phyloP scores from a whole-genome alignment of 2,113 vertebrate species.

The Burhinus bistriatus region DNA sequence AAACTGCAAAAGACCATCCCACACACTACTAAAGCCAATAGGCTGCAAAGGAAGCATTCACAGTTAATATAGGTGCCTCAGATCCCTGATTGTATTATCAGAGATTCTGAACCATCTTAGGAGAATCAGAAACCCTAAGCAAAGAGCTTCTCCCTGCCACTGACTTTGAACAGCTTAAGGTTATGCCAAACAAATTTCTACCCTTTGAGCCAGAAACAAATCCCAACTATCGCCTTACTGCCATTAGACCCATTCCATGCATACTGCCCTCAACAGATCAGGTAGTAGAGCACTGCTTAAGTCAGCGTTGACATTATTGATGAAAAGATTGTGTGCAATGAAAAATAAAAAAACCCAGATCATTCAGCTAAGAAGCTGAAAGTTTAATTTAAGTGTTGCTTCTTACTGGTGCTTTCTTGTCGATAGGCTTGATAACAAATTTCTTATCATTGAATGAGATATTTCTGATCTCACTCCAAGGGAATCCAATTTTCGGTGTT shows the following conservation, averaged over 20 bases:
- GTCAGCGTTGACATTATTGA: fast-evolving
- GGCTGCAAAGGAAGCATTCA: neutral
- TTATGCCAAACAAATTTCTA: neutral
- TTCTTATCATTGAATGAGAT: slow-evolving; percentile 99
- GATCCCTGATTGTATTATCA: neutral
- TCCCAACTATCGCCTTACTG: neutral
- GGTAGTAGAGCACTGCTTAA: neutral
- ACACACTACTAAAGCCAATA: neutral
- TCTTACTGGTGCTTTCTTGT: slow-evolving; percentile 95
- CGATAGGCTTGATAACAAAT: slow-evolving; percentile 97
- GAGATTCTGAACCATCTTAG: neutral
- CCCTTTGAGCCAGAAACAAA: neutral
- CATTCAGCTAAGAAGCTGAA: neutral
- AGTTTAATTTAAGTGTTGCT: neutral
- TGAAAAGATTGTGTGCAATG: neutral
- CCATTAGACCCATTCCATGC: neutral
- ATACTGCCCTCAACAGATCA: neutral
- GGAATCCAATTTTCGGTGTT: slow-evolving; percentile 97
- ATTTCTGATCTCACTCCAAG: slow-evolving; percentile 98
- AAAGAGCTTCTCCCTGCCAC: neutral
- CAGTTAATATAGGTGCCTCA: neutral
- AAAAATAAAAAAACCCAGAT: neutral
- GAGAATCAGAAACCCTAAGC: neutral
- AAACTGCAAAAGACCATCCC: neutral
- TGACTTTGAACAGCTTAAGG: neutral